Conservation (phyloP, 2,797 vertebrate genomes). For the Parotocinclus haroldoi region DNA sequence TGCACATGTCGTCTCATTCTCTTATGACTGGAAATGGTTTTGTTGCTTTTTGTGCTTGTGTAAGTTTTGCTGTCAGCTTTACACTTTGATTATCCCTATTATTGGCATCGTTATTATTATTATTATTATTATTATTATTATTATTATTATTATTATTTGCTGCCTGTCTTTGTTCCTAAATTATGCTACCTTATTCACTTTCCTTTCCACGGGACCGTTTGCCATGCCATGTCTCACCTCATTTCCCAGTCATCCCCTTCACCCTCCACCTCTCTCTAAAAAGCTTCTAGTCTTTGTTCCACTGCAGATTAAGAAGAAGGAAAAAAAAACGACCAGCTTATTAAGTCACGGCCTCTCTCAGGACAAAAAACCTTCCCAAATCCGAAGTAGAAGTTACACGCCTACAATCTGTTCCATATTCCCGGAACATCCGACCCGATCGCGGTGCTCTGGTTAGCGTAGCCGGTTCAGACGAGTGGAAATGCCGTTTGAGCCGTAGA, state of each 20-base stretch:
- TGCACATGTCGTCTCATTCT: constrained; percentile 32
- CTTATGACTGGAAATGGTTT: constrained; percentile 35
- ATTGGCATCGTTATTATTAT: constrained; percentile 36
- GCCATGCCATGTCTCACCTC: constrained; percentile 56
- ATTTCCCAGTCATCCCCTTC: constrained; percentile 41
- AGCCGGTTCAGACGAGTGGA: constrained; percentile 3
- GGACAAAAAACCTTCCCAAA: no score
- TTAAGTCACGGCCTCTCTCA: no score
- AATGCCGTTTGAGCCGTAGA: background rate
- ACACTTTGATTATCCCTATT: no score
- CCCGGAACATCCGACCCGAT: background rate
- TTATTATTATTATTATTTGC: constrained; percentile 34
- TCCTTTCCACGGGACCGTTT: constrained; percentile 36
- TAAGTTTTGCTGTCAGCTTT: constrained; percentile 54
- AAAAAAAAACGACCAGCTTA: no score
- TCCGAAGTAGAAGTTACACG: no score
- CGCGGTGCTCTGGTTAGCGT: background rate
- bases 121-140: constrained; percentile 37
- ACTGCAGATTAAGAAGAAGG: no score
- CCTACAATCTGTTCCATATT: no score
- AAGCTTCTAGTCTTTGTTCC: background rate
- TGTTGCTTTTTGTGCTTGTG: constrained; percentile 52
- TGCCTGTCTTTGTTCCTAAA: constrained; percentile 10
- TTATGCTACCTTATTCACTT: background rate
- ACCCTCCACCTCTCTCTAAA: constrained; percentile 11